A percentile compares a stretch with the other conserved stretches of the same genome.
These are phyloP conservation scores for Arremon brunneinucha DNA, from an alignment of 2,797 vertebrate species.

Conservation along the genomic window DNA sequence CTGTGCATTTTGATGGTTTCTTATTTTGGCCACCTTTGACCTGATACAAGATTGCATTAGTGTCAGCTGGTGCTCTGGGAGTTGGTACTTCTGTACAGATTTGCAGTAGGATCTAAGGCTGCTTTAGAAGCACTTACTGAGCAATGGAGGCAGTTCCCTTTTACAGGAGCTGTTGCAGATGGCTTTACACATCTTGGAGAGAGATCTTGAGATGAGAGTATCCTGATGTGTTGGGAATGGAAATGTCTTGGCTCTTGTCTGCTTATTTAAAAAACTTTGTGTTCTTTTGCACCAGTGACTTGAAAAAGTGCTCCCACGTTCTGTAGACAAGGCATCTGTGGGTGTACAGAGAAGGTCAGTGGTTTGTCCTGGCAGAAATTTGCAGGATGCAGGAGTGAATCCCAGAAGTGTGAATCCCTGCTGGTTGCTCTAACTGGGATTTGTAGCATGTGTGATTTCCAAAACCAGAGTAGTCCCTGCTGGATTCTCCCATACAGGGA, in stretches of 20 bases:
- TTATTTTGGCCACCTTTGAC: constrained; percentile 4
- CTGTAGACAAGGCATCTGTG: background rate
- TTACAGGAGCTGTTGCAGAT: background rate
- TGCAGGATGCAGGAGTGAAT: background rate
- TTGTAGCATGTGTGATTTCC: background rate
- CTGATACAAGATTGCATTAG: background rate
- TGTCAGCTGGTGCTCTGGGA: background rate
- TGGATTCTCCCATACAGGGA: background rate
- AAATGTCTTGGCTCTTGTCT: background rate
- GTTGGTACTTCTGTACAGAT: background rate
- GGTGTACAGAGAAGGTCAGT: background rate
- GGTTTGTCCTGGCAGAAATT: background rate
- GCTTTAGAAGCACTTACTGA: background rate
- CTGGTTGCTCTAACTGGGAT: background rate
- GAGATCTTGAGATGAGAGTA: background rate
- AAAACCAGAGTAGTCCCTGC: background rate
- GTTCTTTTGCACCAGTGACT: background rate
- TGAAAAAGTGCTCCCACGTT: background rate
- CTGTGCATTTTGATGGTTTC: background rate
- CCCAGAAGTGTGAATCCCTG: background rate
- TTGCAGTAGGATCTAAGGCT: background rate
- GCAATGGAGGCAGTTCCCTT: background rate
- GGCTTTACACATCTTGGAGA: background rate
- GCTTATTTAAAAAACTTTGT: background rate
- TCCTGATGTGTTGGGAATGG: background rate